These are phyloP conservation scores for Thyatira batis DNA, from an alignment of 2,888 invertebrate genomes.

Conservation along the genomic window DNA sequence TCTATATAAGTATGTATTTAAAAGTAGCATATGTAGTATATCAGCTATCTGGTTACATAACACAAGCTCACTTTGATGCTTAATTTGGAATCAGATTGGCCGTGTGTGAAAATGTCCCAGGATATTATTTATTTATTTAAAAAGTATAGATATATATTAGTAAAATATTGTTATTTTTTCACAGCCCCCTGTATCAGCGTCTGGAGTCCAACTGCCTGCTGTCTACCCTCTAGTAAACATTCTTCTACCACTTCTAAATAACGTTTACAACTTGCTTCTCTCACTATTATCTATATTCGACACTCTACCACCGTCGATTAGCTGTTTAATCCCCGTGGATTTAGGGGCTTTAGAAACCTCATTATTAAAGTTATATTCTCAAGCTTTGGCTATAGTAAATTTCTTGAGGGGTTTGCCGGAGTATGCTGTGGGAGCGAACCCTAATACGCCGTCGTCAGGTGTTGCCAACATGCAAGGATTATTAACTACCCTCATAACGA, in stretches of 20 bases:
- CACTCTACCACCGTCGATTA: constrained; percentile 66
- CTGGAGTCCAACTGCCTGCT: constrained; percentile 65
- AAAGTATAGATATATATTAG: constrained; percentile 8
- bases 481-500: constrained; percentile 50
- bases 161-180: constrained; percentile 23
- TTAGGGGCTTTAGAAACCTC: constrained; percentile 70
- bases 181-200: constrained; percentile 62
- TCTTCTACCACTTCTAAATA: constrained; percentile 69
- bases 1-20: no score
- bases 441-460: constrained; percentile 50
- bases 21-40: no score
- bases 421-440: constrained; percentile 67
- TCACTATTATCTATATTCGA: constrained; percentile 75
- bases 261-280: constrained; percentile 73
- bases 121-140: no score
- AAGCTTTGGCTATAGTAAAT: constrained; percentile 72
- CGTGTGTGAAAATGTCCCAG: no score
- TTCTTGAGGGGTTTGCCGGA: constrained; percentile 65
- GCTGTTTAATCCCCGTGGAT: constrained; percentile 69
- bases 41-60: no score
- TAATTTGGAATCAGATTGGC: no score
- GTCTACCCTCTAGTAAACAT: constrained; percentile 75
- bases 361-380: constrained; percentile 67
- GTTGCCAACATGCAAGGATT: constrained; percentile 59
- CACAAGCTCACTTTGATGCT: no score